phyloP scores from a whole-genome alignment of 2,113 vertebrate species.

The Myotis yumanensis region DNA sequence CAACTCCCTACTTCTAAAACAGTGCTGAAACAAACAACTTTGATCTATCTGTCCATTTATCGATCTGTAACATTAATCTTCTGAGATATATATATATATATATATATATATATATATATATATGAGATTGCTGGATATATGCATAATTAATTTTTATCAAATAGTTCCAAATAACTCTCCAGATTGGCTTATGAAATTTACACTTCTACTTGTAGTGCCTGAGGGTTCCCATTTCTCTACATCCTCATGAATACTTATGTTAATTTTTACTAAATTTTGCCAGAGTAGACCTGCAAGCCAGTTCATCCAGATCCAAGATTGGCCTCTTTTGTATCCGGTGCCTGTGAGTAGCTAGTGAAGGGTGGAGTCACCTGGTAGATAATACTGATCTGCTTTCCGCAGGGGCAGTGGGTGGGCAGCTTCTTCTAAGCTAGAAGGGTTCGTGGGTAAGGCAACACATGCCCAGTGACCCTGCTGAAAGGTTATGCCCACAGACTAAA shows the following conservation, averaged over 20 bases:
- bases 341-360: neutral
- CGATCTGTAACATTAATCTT: neutral
- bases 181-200: neutral
- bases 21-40: neutral
- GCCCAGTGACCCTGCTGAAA: neutral
- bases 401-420: neutral
- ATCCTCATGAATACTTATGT: neutral
- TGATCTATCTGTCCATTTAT: neutral
- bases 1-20: conserved; percentile 1
- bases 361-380: neutral
- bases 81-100: neutral
- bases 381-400: neutral
- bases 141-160: conserved; percentile 17
- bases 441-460: neutral
- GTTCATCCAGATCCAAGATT: neutral
- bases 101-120: neutral
- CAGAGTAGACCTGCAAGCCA: neutral
- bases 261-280: neutral
- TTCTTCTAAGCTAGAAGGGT: neutral
- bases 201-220: neutral
- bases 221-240: neutral
- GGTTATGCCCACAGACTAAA: neutral
- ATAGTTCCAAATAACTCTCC: neutral
- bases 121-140: neutral
- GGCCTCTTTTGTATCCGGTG: neutral